Conservation (phyloP, 1,140 invertebrate genomes). For the Pseudomyrmex pallidus region DNA sequence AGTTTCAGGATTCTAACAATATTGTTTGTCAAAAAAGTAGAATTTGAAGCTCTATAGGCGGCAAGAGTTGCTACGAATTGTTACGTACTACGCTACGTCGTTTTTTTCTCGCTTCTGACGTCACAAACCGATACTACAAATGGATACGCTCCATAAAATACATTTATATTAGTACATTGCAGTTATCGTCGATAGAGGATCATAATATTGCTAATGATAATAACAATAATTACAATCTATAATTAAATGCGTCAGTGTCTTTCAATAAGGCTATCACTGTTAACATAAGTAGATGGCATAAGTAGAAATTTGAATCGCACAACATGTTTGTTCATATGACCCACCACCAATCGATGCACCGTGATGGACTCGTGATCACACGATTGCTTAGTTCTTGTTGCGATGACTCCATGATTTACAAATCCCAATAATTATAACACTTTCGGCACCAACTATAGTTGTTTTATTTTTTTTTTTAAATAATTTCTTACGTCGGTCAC, state of each 20-base stretch:
- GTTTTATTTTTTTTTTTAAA: not conserved
- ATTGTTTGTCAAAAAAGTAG: too few relatives aligned
- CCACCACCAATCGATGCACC: constrained; percentile 36
- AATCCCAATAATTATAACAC: constrained; percentile 51
- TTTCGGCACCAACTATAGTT: constrained; percentile 37
- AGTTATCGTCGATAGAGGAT: constrained; percentile 33
- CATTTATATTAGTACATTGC: constrained; percentile 5
- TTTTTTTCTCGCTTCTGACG: too few relatives aligned
- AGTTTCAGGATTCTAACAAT: too few relatives aligned
- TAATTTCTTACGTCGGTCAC: constrained; percentile 66
- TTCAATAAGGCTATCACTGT: constrained; percentile 68
- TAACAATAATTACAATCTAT: constrained; percentile 72
- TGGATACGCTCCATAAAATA: constrained; percentile 18
- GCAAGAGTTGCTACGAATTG: too few relatives aligned
- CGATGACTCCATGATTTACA: constrained; percentile 51
- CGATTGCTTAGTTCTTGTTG: not conserved
- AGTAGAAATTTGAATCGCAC: constrained; percentile 37
- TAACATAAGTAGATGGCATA: constrained; percentile 61
- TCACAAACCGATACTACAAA: too few relatives aligned
- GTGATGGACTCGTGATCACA: not conserved
- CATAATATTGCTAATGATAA: constrained; percentile 57
- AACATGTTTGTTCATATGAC: constrained; percentile 27
- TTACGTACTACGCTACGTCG: too few relatives aligned
- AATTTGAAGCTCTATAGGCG: too few relatives aligned
- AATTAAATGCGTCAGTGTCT: constrained; percentile 72